These are phyloP conservation scores for Elaeidobius kamerunicus DNA, from an alignment of 2,888 invertebrate genomes.

Conservation along the genomic window DNA sequence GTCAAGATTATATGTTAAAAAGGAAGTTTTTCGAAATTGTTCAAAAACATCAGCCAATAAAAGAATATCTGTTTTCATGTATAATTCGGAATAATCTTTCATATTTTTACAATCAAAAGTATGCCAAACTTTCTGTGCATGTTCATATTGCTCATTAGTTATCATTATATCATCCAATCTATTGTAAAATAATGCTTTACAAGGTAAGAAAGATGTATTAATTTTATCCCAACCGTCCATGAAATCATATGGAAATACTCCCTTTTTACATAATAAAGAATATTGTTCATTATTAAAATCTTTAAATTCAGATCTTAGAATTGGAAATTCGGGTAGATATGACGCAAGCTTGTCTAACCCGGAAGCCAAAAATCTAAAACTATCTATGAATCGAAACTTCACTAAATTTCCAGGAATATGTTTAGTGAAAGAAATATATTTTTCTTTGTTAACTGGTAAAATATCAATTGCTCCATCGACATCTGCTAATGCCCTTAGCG, in stretches of 20 bases:
- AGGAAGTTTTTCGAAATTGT: constrained; percentile 40
- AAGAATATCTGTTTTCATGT: constrained; percentile 44
- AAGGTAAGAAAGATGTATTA: constrained; percentile 35
- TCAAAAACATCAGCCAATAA: constrained; percentile 44
- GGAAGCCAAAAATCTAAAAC: constrained; percentile 34
- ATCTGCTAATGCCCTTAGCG: neutral
- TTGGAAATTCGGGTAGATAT: constrained; percentile 27
- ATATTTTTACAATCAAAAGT: constrained; percentile 39
- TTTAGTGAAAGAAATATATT: constrained; percentile 22
- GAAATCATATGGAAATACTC: constrained; percentile 42
- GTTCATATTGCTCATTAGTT: constrained; percentile 5
- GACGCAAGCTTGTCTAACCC: constrained; percentile 34
- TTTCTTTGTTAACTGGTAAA: constrained; percentile 4
- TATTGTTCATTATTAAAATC: constrained; percentile 11
- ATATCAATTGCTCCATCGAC: neutral
- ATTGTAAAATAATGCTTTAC: constrained; percentile 35
- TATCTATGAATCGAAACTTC: constrained; percentile 34
- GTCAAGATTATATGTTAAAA: constrained; percentile 40
- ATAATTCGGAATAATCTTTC: constrained; percentile 43
- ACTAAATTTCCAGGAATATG: constrained; percentile 22
- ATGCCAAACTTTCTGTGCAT: constrained; percentile 9
- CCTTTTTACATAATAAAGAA: constrained; percentile 32
- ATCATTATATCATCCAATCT: constrained; percentile 33
- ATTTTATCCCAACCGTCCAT: constrained; percentile 29
- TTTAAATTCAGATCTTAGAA: constrained; percentile 9